These are phyloP conservation scores for Zaprionus taronus DNA, from an alignment of 1,140 invertebrate species.

Conservation along the genomic window DNA sequence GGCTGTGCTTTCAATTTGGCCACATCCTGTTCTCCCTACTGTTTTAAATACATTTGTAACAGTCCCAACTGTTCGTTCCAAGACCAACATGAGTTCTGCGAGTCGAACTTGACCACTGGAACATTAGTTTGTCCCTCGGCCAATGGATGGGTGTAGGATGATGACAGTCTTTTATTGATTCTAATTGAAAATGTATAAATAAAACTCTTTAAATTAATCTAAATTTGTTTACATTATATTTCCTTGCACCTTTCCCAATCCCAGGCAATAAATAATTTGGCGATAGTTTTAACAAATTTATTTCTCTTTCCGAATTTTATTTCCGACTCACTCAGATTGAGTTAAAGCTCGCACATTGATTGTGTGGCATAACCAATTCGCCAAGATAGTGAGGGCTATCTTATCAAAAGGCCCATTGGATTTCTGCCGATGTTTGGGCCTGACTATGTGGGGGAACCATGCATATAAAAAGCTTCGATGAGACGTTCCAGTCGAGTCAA, in stretches of 20 bases:
- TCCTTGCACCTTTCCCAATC: too few relatives aligned
- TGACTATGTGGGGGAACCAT: not conserved
- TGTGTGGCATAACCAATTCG: conserved; percentile 40
- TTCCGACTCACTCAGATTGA: conserved; percentile 1
- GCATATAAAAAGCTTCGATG: not conserved
- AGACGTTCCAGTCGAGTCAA: conserved; percentile 7
- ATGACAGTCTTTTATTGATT: not conserved
- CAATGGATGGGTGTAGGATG: conserved; percentile 51
- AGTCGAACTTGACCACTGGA: conserved; percentile 17
- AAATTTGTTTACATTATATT: too few relatives aligned
- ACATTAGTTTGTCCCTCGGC: conserved; percentile 43
- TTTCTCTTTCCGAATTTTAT: not conserved
- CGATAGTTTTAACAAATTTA: not conserved
- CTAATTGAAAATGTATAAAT: not conserved
- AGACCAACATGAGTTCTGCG: conserved; percentile 62
- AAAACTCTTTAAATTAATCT: too few relatives aligned
- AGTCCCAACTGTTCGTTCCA: conserved; percentile 56
- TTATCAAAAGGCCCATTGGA: conserved; percentile 35
- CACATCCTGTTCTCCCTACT: conserved; percentile 63
- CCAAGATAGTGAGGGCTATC: conserved; percentile 66
- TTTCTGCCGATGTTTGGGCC: not conserved
- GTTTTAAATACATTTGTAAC: conserved; percentile 61
- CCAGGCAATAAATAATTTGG: too few relatives aligned
- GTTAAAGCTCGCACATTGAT: conserved; percentile 24
- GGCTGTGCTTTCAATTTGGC: conserved; percentile 47